Conservation (phyloP, 2,113 vertebrate genomes). For the Orthochromis malagaraziensis region DNA sequence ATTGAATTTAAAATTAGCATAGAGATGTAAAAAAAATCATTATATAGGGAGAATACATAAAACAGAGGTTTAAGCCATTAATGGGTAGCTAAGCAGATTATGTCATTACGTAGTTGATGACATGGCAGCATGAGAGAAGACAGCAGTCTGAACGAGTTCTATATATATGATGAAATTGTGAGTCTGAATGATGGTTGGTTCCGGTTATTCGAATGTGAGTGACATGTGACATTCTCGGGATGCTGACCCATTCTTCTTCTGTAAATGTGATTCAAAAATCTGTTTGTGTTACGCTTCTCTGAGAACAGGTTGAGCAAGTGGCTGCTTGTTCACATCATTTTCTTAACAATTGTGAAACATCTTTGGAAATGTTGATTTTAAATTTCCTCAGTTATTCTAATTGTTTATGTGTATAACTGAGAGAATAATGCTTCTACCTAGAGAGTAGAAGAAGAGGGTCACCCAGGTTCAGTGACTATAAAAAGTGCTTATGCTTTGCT, state of each 20-base stretch:
- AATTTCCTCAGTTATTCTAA: neutral
- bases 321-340: neutral
- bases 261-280: neutral
- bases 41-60: neutral
- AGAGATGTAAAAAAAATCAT: neutral
- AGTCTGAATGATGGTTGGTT: neutral
- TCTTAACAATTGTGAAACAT: neutral
- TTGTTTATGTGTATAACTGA: neutral
- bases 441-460: neutral
- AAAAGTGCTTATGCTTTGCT: neutral
- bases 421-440: neutral
- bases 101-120: neutral
- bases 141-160: neutral
- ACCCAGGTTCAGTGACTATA: neutral
- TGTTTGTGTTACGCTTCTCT: neutral
- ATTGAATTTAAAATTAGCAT: neutral
- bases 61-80: neutral
- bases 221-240: neutral
- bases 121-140: neutral
- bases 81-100: neutral
- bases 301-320: rapidly evolving
- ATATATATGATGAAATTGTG: neutral
- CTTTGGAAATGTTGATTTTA: neutral
- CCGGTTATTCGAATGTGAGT: neutral
- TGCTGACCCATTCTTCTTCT: neutral